phyloP scores from a whole-genome alignment of 2,888 invertebrate species.

The Apantesis nais region DNA sequence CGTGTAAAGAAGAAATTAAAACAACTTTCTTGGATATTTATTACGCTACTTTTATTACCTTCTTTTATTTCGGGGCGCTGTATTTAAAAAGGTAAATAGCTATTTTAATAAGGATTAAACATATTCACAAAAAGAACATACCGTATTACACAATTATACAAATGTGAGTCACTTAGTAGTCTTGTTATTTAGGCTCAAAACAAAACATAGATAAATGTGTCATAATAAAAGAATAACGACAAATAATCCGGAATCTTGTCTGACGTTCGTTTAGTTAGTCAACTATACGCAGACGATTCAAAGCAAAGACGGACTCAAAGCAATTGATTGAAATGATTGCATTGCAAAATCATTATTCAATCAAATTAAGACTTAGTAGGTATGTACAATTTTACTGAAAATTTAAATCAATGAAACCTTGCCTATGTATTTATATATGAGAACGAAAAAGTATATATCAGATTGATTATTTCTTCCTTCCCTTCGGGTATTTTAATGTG shows the following conservation, averaged over 20 bases:
- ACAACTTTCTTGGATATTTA: slow-evolving; percentile 85
- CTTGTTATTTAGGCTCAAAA: not conserved
- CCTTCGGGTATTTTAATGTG: not conserved
- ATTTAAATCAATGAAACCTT: not conserved
- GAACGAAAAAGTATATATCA: not conserved
- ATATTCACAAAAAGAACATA: not conserved
- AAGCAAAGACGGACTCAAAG: not conserved
- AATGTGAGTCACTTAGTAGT: not conserved
- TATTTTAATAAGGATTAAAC: slow-evolving; percentile 17
- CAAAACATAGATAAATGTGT: not conserved
- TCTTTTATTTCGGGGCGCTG: slow-evolving; percentile 67
- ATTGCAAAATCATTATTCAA: not conserved
- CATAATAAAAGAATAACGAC: not conserved
- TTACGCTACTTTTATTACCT: slow-evolving; percentile 79
- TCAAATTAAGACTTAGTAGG: not conserved
- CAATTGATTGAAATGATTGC: not conserved
- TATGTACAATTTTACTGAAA: not conserved
- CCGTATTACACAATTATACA: not conserved
- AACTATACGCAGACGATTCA: not conserved
- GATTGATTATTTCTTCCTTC: not conserved
- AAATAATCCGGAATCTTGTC: not conserved
- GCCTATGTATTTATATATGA: not conserved
- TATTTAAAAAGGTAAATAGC: slow-evolving; percentile 67
- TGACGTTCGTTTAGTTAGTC: not conserved
- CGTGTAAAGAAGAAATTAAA: slow-evolving; percentile 85